Evolutionary conservation across 2,888 invertebrate genomes (phyloP).

Genomic region (Dicycla oo): DNA sequence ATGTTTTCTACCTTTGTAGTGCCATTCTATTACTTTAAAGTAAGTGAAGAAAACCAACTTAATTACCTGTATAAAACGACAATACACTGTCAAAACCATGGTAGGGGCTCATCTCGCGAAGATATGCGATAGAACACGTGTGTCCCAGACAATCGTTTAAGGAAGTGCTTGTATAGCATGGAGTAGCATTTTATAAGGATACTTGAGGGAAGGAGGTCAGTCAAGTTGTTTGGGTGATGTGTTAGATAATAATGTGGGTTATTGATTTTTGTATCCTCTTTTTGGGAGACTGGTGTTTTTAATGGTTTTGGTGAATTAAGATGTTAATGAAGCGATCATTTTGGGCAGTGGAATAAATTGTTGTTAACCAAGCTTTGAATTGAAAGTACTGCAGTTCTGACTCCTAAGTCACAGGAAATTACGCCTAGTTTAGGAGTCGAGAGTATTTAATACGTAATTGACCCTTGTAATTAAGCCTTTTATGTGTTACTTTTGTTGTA

Average conservation of each 20-base stretch:
- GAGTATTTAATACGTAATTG: no score
- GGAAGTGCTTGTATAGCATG: slow-evolving; percentile 69
- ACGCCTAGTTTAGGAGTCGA: no score
- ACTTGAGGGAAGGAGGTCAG: slow-evolving; percentile 34
- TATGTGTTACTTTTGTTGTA: no score
- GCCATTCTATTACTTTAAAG: background rate
- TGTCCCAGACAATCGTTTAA: slow-evolving; percentile 78
- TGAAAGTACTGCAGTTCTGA: no score
- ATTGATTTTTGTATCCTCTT: slow-evolving; percentile 12
- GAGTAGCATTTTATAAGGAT: slow-evolving; percentile 69
- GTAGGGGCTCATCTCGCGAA: slow-evolving; percentile 59
- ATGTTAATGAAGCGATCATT: no score
- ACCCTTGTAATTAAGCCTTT: no score
- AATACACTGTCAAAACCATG: slow-evolving; percentile 29
- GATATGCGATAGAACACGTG: slow-evolving; percentile 86
- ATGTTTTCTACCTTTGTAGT: background rate
- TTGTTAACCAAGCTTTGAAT: no score
- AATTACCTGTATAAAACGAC: slow-evolving; percentile 24
- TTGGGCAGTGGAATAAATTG: no score
- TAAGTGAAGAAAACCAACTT: background rate
- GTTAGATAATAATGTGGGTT: slow-evolving; percentile 44
- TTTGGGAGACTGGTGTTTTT: background rate
- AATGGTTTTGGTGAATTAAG: no score
- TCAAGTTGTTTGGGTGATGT: slow-evolving; percentile 36
- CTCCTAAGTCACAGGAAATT: no score